A percentile compares a stretch with the other conserved stretches of the same genome.
Evolutionary conservation across 1,140 invertebrate species (phyloP).

Genomic region (Bombus cullumanus): DNA sequence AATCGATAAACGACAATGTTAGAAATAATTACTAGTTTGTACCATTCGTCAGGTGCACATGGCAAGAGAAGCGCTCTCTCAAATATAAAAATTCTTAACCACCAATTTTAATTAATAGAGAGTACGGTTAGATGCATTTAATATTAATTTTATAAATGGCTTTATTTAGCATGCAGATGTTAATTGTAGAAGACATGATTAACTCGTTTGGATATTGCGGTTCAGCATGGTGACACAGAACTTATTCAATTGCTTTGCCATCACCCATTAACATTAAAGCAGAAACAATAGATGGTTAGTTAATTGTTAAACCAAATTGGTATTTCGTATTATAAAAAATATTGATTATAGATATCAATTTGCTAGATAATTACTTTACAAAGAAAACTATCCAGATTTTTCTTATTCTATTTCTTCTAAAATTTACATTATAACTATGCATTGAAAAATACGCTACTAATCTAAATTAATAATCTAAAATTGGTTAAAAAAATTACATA

Average conservation of each 20-base stretch:
- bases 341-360: neutral
- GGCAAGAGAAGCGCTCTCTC: neutral
- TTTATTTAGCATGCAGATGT: neutral
- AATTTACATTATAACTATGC: too few species aligned
- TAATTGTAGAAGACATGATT: neutral
- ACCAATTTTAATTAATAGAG: neutral
- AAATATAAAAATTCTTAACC: neutral
- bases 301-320: neutral
- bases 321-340: too few species aligned
- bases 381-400: too few species aligned
- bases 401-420: neutral
- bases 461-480: too few species aligned
- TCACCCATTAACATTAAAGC: neutral
- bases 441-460: neutral
- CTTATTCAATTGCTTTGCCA: conserved; percentile 3
- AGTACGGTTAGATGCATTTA: too few species aligned
- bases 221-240: neutral
- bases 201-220: neutral
- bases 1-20: neutral
- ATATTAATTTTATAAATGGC: neutral
- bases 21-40: conserved; percentile 1
- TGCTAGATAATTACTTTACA: too few species aligned
- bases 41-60: neutral
- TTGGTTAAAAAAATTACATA: neutral
- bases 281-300: neutral